These are phyloP conservation scores for Dicrostonyx torquatus DNA, from an alignment of 2,797 vertebrate species.

Conservation along the genomic window DNA sequence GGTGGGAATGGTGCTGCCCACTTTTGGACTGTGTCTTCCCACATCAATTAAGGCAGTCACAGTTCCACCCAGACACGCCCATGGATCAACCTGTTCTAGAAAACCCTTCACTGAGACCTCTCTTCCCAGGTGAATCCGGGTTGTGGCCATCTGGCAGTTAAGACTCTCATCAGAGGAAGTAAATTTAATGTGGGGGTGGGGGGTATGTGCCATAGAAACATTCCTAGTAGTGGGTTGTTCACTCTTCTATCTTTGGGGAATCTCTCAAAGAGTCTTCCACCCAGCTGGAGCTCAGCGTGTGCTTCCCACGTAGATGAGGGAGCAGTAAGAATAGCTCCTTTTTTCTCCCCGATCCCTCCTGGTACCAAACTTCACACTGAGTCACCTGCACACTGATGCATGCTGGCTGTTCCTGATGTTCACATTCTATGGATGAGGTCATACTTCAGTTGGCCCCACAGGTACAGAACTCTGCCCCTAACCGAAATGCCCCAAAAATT, in stretches of 20 bases:
- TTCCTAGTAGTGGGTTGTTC: neutral
- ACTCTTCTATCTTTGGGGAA: neutral
- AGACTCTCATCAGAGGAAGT: neutral
- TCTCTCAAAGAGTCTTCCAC: neutral
- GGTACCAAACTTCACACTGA: neutral
- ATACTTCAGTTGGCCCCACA: too few relatives aligned
- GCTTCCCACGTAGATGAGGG: neutral
- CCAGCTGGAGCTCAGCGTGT: neutral
- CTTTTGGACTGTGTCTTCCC: neutral
- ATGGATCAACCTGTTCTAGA: neutral
- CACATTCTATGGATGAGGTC: neutral
- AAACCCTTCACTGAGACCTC: too few relatives aligned
- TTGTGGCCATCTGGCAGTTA: neutral
- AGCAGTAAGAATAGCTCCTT: neutral
- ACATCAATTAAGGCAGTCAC: neutral
- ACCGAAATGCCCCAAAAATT: neutral
- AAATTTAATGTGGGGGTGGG: accelerated
- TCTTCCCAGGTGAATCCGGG: neutral
- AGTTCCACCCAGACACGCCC: neutral
- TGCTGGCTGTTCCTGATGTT: neutral
- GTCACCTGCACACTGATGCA: neutral
- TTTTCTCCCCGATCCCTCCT: neutral
- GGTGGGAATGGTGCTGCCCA: neutral
- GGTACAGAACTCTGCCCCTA: neutral
- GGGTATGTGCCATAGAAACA: neutral